Conservation (phyloP, 2,888 invertebrate genomes). For the Clepsis dumicolana region DNA sequence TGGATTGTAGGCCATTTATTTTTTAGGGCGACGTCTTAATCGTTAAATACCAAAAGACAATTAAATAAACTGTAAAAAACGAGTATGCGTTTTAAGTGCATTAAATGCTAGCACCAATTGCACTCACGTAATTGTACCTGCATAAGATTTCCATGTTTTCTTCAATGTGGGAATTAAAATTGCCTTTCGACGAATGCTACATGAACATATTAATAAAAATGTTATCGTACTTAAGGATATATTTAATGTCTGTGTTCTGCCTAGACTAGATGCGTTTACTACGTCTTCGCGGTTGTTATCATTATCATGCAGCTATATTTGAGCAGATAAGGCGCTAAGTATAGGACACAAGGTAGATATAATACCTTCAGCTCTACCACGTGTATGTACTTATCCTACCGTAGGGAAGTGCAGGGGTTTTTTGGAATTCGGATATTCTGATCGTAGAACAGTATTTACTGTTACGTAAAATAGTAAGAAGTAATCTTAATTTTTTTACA, state of each 20-base stretch:
- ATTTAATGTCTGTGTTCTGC: background rate
- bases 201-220: background rate
- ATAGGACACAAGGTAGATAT: background rate
- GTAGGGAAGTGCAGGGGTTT: background rate
- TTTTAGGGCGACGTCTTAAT: background rate
- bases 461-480: background rate
- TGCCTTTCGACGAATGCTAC: background rate
- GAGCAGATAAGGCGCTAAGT: background rate
- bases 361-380: too few relatives aligned
- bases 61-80: background rate
- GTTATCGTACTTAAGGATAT: too few relatives aligned
- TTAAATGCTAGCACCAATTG: background rate
- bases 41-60: slow-evolving; percentile 3
- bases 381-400: background rate
- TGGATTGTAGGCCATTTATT: slow-evolving; percentile 8
- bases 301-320: background rate
- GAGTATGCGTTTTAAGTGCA: background rate
- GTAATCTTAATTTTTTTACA: background rate
- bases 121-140: background rate
- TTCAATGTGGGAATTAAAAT: background rate
- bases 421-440: background rate
- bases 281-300: background rate
- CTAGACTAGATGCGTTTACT: background rate
- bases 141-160: background rate
- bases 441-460: background rate